A percentile compares a stretch with the other conserved stretches of the same genome.
Evolutionary conservation across 2,113 vertebrate species (phyloP).

Genomic region (Rhombomys opimus): DNA sequence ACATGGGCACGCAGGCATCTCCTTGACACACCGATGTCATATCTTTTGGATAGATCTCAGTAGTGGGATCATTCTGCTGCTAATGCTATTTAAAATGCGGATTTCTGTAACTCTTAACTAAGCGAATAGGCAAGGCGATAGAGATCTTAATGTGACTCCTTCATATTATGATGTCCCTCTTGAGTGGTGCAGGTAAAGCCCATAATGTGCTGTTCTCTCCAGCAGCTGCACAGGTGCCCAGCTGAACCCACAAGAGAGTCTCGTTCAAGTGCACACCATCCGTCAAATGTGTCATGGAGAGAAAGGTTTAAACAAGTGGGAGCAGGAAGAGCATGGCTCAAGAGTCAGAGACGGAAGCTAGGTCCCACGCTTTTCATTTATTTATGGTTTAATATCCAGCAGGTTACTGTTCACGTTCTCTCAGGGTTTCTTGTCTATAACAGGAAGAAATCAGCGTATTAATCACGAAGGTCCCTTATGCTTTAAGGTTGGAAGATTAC

Average conservation of each 20-base stretch:
- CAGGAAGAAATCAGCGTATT: constrained; percentile 25
- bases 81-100: background rate
- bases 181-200: background rate
- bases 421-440: background rate
- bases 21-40: background rate
- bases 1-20: background rate
- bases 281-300: background rate
- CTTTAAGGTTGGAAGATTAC: background rate
- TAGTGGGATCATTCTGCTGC: background rate
- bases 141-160: background rate
- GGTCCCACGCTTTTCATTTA: background rate
- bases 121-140: background rate
- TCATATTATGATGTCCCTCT: background rate
- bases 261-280: background rate
- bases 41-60: background rate
- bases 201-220: background rate
- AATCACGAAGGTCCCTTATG: background rate
- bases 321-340: background rate
- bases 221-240: background rate
- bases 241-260: background rate
- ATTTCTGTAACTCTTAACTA: constrained; percentile 5
- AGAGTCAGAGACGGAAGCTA: background rate
- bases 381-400: background rate
- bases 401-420: background rate
- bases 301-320: background rate